Evolutionary conservation across 2,797 vertebrate species (phyloP).

Genomic region (Odontamblyopus lacepedii): DNA sequence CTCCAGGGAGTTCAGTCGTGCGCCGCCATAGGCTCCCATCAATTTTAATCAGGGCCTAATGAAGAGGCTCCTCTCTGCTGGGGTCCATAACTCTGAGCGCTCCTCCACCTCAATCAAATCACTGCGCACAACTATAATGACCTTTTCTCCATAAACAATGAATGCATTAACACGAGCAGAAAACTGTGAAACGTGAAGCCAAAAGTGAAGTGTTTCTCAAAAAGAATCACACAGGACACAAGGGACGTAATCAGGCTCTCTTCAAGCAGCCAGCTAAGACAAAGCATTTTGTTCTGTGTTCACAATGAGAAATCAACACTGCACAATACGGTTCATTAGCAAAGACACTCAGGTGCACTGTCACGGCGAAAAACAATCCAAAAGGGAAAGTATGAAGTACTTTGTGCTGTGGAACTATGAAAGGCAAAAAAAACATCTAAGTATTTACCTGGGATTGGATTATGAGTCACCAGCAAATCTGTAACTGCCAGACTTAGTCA

Average conservation of each 20-base stretch:
- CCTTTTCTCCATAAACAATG: conserved; percentile 82
- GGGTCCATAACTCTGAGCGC: conserved; percentile 83
- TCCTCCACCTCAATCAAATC: conserved; percentile 80
- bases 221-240: conserved; percentile 24
- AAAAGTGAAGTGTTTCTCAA: conserved; percentile 61
- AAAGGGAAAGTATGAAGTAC: conserved; percentile 21
- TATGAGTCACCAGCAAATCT: conserved; percentile 19
- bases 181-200: conserved; percentile 70
- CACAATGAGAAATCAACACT: conserved; percentile 26
- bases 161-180: conserved; percentile 70
- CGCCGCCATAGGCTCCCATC: conserved; percentile 80
- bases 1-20: conserved; percentile 78
- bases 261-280: conserved; percentile 22
- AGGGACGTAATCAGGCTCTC: conserved; percentile 56
- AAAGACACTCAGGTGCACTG: conserved; percentile 9
- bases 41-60: conserved; percentile 88
- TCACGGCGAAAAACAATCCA: conserved; percentile 13
- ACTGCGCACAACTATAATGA: conserved; percentile 77
- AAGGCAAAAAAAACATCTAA: not conserved
- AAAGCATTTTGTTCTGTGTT: conserved; percentile 23
- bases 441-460: not conserved
- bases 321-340: conserved; percentile 20
- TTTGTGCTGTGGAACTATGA: not conserved
- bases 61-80: conserved; percentile 85
- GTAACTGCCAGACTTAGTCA: conserved; percentile 63